These are phyloP conservation scores for Monochamus alternatus DNA, from an alignment of 2,888 invertebrate species.

Conservation along the genomic window DNA sequence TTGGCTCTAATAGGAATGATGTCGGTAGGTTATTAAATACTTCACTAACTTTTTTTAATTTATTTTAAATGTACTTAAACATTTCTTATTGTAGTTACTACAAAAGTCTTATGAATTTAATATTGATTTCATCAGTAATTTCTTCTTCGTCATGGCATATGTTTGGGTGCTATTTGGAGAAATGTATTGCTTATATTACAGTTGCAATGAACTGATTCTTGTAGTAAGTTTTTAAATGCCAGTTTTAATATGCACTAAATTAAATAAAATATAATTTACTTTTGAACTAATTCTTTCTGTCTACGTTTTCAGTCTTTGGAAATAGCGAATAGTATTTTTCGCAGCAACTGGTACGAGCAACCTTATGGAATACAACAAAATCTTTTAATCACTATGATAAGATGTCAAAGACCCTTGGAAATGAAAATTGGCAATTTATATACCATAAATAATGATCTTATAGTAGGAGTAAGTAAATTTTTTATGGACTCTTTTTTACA, in stretches of 20 bases:
- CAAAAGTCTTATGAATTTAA: background rate
- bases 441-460: background rate
- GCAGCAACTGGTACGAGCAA: conserved; percentile 20
- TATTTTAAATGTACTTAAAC: no score
- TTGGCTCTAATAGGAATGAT: conserved; percentile 11
- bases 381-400: conserved; percentile 8
- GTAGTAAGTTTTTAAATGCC: background rate
- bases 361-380: background rate
- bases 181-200: background rate
- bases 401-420: conserved; percentile 11
- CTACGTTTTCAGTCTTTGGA: no score
- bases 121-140: background rate
- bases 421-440: conserved; percentile 8
- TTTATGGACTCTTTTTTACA: no score
- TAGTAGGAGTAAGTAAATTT: background rate
- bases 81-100: no score
- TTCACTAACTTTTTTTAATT: no score
- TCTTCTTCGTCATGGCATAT: background rate
- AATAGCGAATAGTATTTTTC: background rate
- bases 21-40: conserved; percentile 1
- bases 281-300: no score
- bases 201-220: background rate
- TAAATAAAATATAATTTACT: no score
- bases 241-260: no score
- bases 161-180: background rate